Evolutionary conservation across 2,888 invertebrate species (phyloP).

Genomic region (Ganaspis brasiliensis): DNA sequence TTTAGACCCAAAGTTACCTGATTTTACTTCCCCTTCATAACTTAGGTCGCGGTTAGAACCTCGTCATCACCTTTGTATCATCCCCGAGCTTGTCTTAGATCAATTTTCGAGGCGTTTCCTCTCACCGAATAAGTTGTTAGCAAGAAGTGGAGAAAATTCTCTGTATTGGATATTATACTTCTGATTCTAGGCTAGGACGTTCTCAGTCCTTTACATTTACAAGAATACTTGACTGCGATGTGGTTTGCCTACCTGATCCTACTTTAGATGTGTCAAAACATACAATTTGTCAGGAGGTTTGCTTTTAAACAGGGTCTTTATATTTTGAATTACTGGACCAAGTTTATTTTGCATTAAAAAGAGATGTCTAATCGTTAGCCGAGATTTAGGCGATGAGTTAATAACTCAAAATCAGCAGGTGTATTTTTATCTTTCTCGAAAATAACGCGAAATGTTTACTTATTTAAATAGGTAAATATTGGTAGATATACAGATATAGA

Average conservation of each 20-base stretch:
- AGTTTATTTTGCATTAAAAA: background rate
- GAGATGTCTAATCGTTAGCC: background rate
- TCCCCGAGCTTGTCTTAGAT: slow-evolving; percentile 61
- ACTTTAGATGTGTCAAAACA: slow-evolving; percentile 31
- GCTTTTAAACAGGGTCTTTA: slow-evolving; percentile 5
- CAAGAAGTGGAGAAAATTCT: background rate
- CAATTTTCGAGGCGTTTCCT: slow-evolving; percentile 27
- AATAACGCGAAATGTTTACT: no score
- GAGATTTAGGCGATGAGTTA: no score
- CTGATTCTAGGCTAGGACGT: background rate
- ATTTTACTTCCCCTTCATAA: slow-evolving; percentile 13
- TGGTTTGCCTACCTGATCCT: slow-evolving; percentile 31
- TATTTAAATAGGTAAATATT: no score
- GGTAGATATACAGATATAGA: no score
- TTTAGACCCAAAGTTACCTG: slow-evolving; percentile 32
- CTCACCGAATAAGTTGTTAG: slow-evolving; percentile 1
- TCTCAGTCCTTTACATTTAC: background rate
- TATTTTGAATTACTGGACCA: background rate
- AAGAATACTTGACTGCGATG: slow-evolving; percentile 17
- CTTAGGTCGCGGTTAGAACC: slow-evolving; percentile 66
- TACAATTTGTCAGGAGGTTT: slow-evolving; percentile 31
- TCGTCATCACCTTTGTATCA: slow-evolving; percentile 68
- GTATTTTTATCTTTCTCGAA: no score
- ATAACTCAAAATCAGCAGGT: no score
- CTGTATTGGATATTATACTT: background rate